Evolutionary conservation across 1,140 invertebrate genomes (phyloP), one percentile per base, ranked within the genome.

Genomic region (Drosophila varians): DNA sequence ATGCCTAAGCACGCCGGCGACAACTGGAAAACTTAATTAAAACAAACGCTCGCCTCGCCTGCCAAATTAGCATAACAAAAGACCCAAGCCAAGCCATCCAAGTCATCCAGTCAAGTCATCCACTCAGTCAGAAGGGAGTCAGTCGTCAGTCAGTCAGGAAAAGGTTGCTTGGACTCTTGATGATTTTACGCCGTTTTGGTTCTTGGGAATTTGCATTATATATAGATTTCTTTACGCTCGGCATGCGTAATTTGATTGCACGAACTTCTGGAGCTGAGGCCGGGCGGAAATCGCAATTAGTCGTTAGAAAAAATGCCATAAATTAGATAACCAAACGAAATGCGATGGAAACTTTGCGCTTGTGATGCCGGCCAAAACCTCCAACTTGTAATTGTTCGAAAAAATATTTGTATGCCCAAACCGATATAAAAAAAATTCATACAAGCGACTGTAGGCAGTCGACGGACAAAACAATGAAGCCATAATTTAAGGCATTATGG

Each of bases 401-500:
- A 14, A 42, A 18, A 36, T 8, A 38, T 12, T 11, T 16, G 28
- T 38, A 18, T 25, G 12, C 16, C 51, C 21, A 31, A 31, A 31
- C 28, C 28, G 2, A 19, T 26, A 8, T 3, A 11, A 7, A 38
- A 21, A 26, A 26, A 18, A 23, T 16, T 25, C 23, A 31, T 8
- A 60, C 31, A 7, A 12, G n/a, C 66, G 51, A 43, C 76, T 74
- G 47, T 66, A 43, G 68, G 71, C 47, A 58, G 36, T 16, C 36
- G 36, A 5, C 36, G 36, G 36, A 38, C 36, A 12, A 38, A 87
- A 86, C 80, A 86, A 86, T 86, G 73, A 71, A 69, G 73, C 77
- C 77, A 86, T 86, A 87, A 86, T 86, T 86, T 87, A 82, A 77
- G 77, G 69, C 77, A 87, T 87, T 87, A 87, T 87, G 82, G 76